Evolutionary conservation across 2,888 invertebrate genomes (phyloP).

Genomic region (Apantesis nais): DNA sequence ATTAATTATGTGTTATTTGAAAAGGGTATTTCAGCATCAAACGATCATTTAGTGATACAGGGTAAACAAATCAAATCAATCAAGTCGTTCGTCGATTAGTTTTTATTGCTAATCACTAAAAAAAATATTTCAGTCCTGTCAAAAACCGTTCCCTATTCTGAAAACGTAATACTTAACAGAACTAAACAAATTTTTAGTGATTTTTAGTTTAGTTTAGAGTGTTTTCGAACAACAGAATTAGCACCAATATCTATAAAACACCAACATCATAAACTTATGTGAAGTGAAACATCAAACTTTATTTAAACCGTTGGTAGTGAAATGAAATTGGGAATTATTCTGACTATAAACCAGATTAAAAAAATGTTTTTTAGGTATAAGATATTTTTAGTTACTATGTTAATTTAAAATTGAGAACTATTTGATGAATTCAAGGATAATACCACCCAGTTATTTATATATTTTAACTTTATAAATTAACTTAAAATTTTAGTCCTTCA

Average conservation of each 20-base stretch:
- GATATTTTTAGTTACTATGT: background rate
- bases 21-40: no score
- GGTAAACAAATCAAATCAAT: no score
- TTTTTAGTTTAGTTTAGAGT: no score
- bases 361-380: background rate
- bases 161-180: no score
- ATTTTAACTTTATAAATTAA: background rate
- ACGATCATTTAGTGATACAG: no score
- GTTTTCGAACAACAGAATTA: no score
- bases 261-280: background rate
- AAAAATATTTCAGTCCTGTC: no score
- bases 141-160: no score
- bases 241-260: background rate
- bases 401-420: background rate
- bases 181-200: no score
- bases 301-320: background rate
- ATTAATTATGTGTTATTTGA: no score
- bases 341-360: background rate
- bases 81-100: no score
- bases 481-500: conserved; percentile 51
- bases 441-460: background rate
- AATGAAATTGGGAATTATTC: background rate
- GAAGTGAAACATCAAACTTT: background rate
- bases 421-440: background rate
- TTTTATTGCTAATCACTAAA: no score